These are phyloP conservation scores for Oplegnathus fasciatus DNA, from an alignment of 2,113 vertebrate species.

Conservation along the genomic window DNA sequence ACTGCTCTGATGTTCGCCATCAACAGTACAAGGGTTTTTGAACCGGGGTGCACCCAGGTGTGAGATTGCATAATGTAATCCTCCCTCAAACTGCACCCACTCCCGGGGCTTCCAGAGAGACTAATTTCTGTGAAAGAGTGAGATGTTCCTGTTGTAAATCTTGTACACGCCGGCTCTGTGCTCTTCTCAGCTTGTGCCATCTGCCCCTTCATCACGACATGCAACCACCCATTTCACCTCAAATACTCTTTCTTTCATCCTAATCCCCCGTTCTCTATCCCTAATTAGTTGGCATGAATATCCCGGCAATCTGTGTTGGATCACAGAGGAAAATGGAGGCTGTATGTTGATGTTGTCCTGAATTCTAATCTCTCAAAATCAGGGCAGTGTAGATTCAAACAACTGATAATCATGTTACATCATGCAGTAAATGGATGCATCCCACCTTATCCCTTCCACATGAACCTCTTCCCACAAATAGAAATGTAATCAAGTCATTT, in stretches of 20 bases:
- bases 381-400: conserved; percentile 56
- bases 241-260: conserved; percentile 18
- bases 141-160: conserved; percentile 24
- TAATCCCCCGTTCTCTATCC: conserved; percentile 37
- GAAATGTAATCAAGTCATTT: conserved; percentile 14
- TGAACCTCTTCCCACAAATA: conserved; percentile 17
- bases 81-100: conserved; percentile 7
- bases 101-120: conserved; percentile 9
- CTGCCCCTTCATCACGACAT: conserved; percentile 33
- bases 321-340: conserved; percentile 14
- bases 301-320: conserved; percentile 19
- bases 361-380: conserved; percentile 60
- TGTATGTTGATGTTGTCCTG: conserved; percentile 41
- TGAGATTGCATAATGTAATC: conserved; percentile 57
- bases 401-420: conserved; percentile 68
- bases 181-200: conserved; percentile 26
- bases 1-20: background rate
- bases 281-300: conserved; percentile 50
- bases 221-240: conserved; percentile 35
- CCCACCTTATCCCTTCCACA: background rate
- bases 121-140: conserved; percentile 25
- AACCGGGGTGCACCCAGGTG: conserved; percentile 36
- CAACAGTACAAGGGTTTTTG: conserved; percentile 1
- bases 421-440: conserved; percentile 44
- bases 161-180: background rate